Percentiles rank a stretch among this genome's conserved stretches.
phyloP scores from a whole-genome alignment of 1,140 invertebrate genomes.

The Dysdera silvatica region DNA sequence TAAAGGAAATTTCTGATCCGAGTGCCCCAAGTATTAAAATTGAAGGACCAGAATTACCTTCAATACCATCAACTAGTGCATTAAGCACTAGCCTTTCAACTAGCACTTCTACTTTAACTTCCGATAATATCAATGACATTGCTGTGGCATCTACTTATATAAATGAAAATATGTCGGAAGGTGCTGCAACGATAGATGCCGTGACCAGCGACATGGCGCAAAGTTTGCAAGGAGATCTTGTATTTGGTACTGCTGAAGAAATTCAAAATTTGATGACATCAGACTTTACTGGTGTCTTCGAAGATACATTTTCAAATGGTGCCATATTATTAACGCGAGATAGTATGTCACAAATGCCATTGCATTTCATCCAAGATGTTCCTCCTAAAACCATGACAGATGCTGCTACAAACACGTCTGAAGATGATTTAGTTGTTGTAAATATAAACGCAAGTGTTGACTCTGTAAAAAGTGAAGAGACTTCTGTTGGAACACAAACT shows the following conservation, averaged over 20 bases:
- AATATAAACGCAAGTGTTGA: constrained; percentile 7
- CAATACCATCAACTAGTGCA: too few species aligned
- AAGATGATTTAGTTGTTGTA: constrained; percentile 25
- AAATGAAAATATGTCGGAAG: constrained; percentile 16
- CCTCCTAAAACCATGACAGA: constrained; percentile 28
- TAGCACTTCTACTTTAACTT: not conserved
- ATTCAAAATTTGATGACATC: not conserved
- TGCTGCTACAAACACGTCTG: constrained; percentile 31
- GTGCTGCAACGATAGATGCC: not conserved
- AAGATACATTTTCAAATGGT: constrained; percentile 26
- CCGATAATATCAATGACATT: not conserved
- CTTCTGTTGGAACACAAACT: constrained; percentile 31
- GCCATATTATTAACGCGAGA: constrained; percentile 19
- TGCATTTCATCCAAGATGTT: constrained; percentile 28
- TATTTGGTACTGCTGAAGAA: constrained; percentile 12
- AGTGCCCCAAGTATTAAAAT: too few species aligned
- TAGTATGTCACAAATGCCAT: constrained; percentile 19
- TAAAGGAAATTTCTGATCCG: too few species aligned
- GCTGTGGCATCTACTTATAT: not conserved
- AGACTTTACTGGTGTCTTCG: constrained; percentile 21
- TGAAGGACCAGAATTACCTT: too few species aligned
- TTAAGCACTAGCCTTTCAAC: not conserved
- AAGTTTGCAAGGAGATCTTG: constrained; percentile 14
- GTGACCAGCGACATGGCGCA: constrained; percentile 10
- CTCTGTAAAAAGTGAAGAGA: constrained; percentile 17